Evolutionary conservation across 2,888 invertebrate species (phyloP).

Genomic region (Cephus nigrinus): DNA sequence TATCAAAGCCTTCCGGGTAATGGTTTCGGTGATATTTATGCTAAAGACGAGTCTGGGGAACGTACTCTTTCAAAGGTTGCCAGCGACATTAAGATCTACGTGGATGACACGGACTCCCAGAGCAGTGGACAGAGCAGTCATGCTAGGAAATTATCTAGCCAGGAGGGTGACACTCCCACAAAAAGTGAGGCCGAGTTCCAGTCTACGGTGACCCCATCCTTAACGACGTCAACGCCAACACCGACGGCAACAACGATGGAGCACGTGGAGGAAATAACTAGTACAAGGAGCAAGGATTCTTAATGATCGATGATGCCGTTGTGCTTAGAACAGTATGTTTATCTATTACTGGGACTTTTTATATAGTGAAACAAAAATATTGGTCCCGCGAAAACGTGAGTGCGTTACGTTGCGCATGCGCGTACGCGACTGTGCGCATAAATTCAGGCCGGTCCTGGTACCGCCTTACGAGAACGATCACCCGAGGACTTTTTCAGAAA

Average conservation of each 20-base stretch:
- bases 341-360: background rate
- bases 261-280: background rate
- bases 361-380: background rate
- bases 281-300: background rate
- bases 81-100: constrained; percentile 45
- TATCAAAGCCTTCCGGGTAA: constrained; percentile 15
- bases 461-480: background rate
- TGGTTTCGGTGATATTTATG: constrained; percentile 45
- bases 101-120: constrained; percentile 52
- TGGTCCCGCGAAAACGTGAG: background rate
- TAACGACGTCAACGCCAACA: background rate
- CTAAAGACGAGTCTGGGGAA: constrained; percentile 21
- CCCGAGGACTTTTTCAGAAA: constrained; percentile 47
- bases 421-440: background rate
- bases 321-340: background rate
- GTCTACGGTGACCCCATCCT: background rate
- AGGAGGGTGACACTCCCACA: background rate
- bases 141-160: background rate
- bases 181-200: background rate
- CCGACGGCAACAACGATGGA: background rate
- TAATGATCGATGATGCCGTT: background rate
- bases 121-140: constrained; percentile 36
- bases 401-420: background rate
- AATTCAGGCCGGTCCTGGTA: background rate
- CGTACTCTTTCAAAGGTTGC: constrained; percentile 4